Evolutionary conservation across 2,113 vertebrate species (phyloP).

Genomic region (Charina bottae): DNA sequence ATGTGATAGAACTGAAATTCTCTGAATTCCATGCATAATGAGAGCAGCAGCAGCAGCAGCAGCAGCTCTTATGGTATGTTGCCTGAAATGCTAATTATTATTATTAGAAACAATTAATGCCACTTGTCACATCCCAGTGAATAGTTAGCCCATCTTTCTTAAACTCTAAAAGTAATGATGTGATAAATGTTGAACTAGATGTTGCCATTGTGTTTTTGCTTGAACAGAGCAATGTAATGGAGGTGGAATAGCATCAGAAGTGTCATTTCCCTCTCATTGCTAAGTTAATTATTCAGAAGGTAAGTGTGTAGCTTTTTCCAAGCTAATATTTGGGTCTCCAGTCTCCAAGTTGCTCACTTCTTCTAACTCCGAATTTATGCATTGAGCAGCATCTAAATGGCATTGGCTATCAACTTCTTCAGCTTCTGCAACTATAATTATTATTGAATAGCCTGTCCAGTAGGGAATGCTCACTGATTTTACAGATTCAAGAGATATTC

Average conservation of each 20-base stretch:
- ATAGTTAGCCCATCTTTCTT: constrained; percentile 37
- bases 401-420: constrained; percentile 39
- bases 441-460: constrained; percentile 40
- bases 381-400: constrained; percentile 32
- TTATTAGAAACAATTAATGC: constrained; percentile 22
- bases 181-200: constrained; percentile 43
- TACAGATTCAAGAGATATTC: constrained; percentile 43
- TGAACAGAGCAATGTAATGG: constrained; percentile 37
- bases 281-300: constrained; percentile 36
- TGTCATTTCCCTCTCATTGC: constrained; percentile 26
- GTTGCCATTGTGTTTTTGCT: constrained; percentile 44
- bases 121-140: not conserved
- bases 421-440: constrained; percentile 27
- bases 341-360: not conserved
- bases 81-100: constrained; percentile 6
- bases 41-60: not conserved
- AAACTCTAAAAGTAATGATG: constrained; percentile 35
- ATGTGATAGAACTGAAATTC: not conserved
- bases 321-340: constrained; percentile 19
- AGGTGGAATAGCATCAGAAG: constrained; percentile 42
- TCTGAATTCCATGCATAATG: not conserved
- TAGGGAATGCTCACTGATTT: constrained; percentile 44
- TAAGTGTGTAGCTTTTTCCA: not conserved
- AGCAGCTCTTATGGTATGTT: not conserved
- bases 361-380: not conserved